Conservation (phyloP, 64 coral and sea anemone species). For the Acropora yongei region DNA sequence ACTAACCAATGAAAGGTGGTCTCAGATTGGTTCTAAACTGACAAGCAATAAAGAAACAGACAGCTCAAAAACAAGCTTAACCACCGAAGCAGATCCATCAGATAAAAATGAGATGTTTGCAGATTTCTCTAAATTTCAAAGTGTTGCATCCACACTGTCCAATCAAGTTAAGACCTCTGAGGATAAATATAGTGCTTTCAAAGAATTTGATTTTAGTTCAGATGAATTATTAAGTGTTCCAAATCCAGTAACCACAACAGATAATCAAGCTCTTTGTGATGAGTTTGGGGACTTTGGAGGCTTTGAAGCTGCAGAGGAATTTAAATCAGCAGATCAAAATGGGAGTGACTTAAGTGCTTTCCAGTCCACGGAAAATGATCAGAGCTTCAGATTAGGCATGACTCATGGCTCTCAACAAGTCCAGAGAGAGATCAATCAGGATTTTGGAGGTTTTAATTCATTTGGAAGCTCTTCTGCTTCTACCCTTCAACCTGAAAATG, state of each 20-base stretch:
- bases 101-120: neutral
- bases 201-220: slow-evolving; percentile 17
- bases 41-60: neutral
- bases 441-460: slow-evolving; percentile 31
- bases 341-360: slow-evolving; percentile 27
- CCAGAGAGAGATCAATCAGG: neutral
- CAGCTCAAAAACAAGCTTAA: neutral
- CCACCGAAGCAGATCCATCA: neutral
- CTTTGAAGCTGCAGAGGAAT: slow-evolving; percentile 15
- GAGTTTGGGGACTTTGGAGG: slow-evolving; percentile 46
- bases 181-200: slow-evolving; percentile 23
- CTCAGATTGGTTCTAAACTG: neutral
- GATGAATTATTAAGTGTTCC: neutral
- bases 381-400: neutral
- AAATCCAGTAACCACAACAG: neutral
- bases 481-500: neutral
- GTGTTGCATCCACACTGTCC: neutral
- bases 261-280: neutral
- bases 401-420: neutral
- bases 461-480: neutral
- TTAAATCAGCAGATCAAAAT: neutral
- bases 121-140: slow-evolving; percentile 11
- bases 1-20: neutral
- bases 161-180: neutral
- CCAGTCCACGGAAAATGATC: slow-evolving; percentile 8